Evolutionary conservation across 2,797 vertebrate species (phyloP).

Genomic region (Margarornis squamiger): DNA sequence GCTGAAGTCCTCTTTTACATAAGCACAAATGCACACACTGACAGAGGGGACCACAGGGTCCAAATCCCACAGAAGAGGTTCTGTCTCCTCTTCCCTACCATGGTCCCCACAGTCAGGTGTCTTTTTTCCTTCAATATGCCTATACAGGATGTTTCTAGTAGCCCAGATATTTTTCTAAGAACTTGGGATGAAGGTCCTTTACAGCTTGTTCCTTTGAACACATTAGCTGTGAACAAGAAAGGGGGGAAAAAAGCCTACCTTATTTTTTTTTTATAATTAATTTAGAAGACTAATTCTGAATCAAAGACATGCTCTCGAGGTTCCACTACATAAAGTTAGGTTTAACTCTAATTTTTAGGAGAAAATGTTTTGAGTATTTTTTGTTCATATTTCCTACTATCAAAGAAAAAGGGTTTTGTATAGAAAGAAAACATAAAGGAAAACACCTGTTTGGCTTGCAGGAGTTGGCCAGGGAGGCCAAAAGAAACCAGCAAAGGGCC

Average conservation of each 20-base stretch:
- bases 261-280: background rate
- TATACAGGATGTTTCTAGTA: background rate
- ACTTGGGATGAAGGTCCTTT: background rate
- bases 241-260: background rate
- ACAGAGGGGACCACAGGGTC: background rate
- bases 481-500: conserved; percentile 79
- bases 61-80: background rate
- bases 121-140: background rate
- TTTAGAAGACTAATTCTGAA: background rate
- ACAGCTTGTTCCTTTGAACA: background rate
- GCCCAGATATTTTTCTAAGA: background rate
- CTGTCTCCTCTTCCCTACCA: background rate
- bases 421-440: conserved; percentile 75
- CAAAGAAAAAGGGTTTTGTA: background rate
- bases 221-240: background rate
- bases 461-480: conserved; percentile 67
- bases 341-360: background rate
- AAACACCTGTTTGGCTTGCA: conserved; percentile 88
- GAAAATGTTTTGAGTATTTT: background rate
- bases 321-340: background rate
- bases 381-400: conserved; percentile 17
- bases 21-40: background rate
- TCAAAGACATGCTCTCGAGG: background rate
- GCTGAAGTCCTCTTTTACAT: background rate
- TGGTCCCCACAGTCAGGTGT: background rate